These are phyloP conservation scores for Drosophila kurseongensis DNA, from an alignment of 1,140 invertebrate species.

Conservation along the genomic window DNA sequence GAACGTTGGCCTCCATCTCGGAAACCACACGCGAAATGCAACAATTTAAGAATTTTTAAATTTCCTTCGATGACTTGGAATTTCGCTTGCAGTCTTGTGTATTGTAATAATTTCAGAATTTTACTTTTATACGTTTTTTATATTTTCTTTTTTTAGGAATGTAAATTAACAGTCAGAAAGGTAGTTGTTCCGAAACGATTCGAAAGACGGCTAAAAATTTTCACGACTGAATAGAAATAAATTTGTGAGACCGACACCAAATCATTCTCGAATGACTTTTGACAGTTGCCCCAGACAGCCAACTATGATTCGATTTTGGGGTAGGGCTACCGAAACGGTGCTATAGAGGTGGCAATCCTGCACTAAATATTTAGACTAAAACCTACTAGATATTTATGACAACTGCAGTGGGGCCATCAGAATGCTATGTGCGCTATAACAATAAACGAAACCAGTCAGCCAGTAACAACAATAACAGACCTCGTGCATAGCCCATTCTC, in stretches of 20 bases:
- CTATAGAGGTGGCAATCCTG: slow-evolving; percentile 10
- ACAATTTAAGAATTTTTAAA: slow-evolving; percentile 23
- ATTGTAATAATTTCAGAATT: slow-evolving; percentile 7
- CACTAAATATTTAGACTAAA: slow-evolving; percentile 16
- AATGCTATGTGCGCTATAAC: slow-evolving; percentile 13
- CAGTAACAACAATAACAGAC: slow-evolving; percentile 23
- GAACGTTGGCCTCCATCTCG: slow-evolving; percentile 7
- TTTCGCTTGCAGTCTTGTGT: slow-evolving; percentile 25
- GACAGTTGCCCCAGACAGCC: slow-evolving; percentile 19
- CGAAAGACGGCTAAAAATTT: slow-evolving; percentile 59
- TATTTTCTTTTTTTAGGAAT: slow-evolving; percentile 12
- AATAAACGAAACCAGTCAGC: slow-evolving; percentile 31
- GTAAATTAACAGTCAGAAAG: slow-evolving; percentile 8
- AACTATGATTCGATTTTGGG: slow-evolving; percentile 8
- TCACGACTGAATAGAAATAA: slow-evolving; percentile 51
- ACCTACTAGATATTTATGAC: slow-evolving; percentile 23
- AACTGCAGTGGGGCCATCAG: slow-evolving; percentile 32
- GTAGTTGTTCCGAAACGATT: slow-evolving; percentile 56
- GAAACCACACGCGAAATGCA: slow-evolving; percentile 8
- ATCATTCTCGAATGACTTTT: slow-evolving; percentile 25
- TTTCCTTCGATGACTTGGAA: slow-evolving; percentile 49
- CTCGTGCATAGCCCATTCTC: background rate
- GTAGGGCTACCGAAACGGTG: background rate
- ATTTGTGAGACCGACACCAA: slow-evolving; percentile 13
- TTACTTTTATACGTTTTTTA: slow-evolving; percentile 3